Conservation (phyloP, 2,113 vertebrate genomes). For the Sterrhoptilus dennistouni region DNA sequence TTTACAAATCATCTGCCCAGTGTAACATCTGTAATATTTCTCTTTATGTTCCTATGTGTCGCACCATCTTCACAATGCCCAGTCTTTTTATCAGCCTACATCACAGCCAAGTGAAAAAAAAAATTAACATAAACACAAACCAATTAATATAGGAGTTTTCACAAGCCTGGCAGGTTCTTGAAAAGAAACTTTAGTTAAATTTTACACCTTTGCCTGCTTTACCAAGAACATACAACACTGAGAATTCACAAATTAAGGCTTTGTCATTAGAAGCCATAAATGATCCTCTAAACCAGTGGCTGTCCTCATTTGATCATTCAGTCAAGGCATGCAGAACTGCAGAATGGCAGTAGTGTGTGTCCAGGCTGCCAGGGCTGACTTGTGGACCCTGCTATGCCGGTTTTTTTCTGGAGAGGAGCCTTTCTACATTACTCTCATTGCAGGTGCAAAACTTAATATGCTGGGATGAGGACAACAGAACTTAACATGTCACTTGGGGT, state of each 20-base stretch:
- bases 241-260: not conserved
- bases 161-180: conserved; percentile 24
- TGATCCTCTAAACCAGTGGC: not conserved
- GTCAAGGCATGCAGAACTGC: not conserved
- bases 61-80: conserved; percentile 7
- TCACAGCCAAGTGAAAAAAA: not conserved
- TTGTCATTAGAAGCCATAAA: conserved; percentile 1
- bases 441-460: not conserved
- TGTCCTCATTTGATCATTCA: not conserved
- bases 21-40: conserved; percentile 28
- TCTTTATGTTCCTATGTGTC: not conserved
- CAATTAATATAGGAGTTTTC: conserved; percentile 16
- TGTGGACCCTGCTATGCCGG: not conserved
- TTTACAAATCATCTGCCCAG: not conserved
- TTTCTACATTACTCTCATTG: not conserved
- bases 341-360: not conserved
- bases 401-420: not conserved
- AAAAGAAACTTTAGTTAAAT: conserved; percentile 36
- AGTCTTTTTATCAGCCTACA: conserved; percentile 17
- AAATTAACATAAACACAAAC: not conserved
- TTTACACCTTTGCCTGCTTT: not conserved
- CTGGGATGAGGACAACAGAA: not conserved
- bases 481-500: not conserved
- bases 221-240: not conserved
- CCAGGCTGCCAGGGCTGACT: not conserved